Conservation (phyloP, 2,797 vertebrate species). For the Lindbergichthys nudifrons region DNA sequence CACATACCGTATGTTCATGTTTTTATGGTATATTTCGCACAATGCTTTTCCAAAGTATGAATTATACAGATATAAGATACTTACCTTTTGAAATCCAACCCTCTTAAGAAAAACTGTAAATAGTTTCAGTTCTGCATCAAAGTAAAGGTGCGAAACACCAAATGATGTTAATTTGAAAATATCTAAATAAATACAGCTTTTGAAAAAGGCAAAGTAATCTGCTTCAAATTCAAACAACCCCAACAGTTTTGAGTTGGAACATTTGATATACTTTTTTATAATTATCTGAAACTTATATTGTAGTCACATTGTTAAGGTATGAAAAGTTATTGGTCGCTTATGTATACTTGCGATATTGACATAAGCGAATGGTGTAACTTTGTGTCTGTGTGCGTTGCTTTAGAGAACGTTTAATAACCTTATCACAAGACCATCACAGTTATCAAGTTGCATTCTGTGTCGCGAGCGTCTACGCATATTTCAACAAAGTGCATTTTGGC, state of each 20-base stretch:
- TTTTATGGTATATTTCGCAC: slow-evolving; percentile 1
- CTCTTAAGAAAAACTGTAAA: neutral
- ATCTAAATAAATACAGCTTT: neutral
- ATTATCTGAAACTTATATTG: too few species aligned
- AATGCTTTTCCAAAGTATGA: too few species aligned
- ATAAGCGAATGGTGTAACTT: neutral
- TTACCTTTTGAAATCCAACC: neutral
- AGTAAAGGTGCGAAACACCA: neutral
- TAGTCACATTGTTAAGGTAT: too few species aligned
- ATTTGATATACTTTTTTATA: too few species aligned
- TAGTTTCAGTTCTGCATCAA: slow-evolving; percentile 1
- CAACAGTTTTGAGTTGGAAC: too few species aligned
- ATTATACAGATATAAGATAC: neutral
- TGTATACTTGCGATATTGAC: neutral
- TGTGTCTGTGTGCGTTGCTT: slow-evolving; percentile 5
- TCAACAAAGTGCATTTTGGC: slow-evolving; percentile 55
- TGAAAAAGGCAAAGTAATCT: too few species aligned
- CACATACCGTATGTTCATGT: neutral
- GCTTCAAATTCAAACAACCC: too few species aligned
- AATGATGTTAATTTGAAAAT: neutral
- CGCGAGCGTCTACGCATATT: slow-evolving; percentile 35
- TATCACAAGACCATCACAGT: slow-evolving; percentile 48
- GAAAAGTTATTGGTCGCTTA: neutral
- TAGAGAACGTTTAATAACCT: slow-evolving; percentile 30
- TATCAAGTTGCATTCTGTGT: slow-evolving; percentile 50